These are phyloP conservation scores for Larimichthys crocea DNA, from an alignment of 2,113 vertebrate genomes.

Conservation along the genomic window DNA sequence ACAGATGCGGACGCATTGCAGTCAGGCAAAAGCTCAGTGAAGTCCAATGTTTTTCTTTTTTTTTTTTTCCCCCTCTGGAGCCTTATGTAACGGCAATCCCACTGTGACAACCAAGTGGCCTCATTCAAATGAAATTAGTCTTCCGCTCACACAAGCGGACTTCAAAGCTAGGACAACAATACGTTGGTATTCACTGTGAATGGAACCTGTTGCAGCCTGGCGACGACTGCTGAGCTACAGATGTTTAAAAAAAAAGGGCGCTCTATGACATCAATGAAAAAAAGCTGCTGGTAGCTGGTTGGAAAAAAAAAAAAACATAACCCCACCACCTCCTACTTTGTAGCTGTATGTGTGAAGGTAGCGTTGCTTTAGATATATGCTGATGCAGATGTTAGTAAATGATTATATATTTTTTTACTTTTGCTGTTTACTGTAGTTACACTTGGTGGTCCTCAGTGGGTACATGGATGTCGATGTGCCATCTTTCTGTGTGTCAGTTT, in stretches of 20 bases:
- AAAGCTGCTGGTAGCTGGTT: too few relatives aligned
- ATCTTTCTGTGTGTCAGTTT: constrained; percentile 2
- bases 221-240: background rate
- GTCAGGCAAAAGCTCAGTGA: background rate
- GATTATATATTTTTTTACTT: constrained; percentile 10
- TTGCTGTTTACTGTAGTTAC: constrained; percentile 19
- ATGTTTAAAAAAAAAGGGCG: background rate
- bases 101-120: background rate
- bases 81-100: background rate
- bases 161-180: background rate
- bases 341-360: background rate
- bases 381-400: background rate
- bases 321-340: background rate
- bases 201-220: background rate
- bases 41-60: background rate
- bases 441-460: constrained; percentile 16
- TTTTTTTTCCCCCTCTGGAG: background rate
- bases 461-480: constrained; percentile 12
- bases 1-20: background rate
- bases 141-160: background rate
- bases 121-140: background rate
- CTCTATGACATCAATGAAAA: background rate
- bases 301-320: too few relatives aligned
- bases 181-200: background rate
- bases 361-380: background rate